Evolutionary conservation across 2,888 invertebrate species (phyloP).

Genomic region (Neoitamus cyanurus): DNA sequence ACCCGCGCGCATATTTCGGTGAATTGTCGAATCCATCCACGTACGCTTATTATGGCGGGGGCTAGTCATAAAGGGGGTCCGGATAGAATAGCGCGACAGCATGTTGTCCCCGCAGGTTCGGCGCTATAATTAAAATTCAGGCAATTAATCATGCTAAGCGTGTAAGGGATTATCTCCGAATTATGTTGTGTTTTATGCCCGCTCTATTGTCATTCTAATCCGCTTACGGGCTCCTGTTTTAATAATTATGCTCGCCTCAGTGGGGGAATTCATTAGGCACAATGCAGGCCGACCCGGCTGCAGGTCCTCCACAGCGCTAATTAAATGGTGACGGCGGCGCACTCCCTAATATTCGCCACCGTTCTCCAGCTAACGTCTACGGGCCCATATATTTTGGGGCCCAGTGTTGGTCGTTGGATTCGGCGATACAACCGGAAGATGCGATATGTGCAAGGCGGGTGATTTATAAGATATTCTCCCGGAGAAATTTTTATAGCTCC

Average conservation of each 20-base stretch:
- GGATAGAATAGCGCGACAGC: not conserved
- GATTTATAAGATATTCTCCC: too few relatives aligned
- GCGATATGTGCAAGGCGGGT: too few relatives aligned
- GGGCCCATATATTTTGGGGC: too few relatives aligned
- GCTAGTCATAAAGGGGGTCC: not conserved
- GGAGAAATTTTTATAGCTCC: too few relatives aligned
- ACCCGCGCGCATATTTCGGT: not conserved
- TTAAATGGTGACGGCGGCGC: not conserved
- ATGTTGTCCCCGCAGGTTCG: not conserved
- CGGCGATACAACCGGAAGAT: too few relatives aligned
- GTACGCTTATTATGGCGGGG: not conserved
- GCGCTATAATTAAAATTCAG: conserved; percentile 26
- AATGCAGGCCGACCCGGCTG: not conserved
- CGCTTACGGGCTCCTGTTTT: conserved; percentile 34
- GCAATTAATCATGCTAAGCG: conserved; percentile 20
- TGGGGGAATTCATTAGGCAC: conserved; percentile 22
- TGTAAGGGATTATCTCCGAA: conserved; percentile 21
- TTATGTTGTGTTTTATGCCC: conserved; percentile 24
- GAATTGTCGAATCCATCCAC: not conserved
- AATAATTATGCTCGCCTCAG: conserved; percentile 21
- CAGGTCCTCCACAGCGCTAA: not conserved
- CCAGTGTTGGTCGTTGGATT: too few relatives aligned
- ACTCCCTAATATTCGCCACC: not conserved
- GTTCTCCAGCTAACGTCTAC: too few relatives aligned
- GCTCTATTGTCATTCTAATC: conserved; percentile 29